Percentiles rank a stretch among this genome's conserved stretches.
Evolutionary conservation across 2,888 invertebrate species (phyloP).

Genomic region (Sarcophaga subvicina): DNA sequence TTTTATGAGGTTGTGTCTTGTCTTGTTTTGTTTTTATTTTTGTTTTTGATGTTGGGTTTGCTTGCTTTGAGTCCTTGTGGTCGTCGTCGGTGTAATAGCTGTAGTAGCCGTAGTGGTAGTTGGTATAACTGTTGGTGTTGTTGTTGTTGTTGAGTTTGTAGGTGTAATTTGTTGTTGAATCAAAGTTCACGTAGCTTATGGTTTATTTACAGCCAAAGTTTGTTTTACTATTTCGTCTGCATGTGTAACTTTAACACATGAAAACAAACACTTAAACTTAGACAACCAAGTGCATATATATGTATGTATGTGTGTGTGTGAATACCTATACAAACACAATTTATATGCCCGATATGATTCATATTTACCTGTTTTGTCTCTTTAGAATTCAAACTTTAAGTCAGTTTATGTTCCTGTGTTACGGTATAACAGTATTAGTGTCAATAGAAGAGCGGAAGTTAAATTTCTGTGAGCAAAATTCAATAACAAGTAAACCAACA

Average conservation of each 20-base stretch:
- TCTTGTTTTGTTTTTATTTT: too few species aligned
- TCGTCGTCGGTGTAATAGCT: too few species aligned
- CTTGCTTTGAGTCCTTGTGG: too few species aligned
- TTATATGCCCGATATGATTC: conserved; percentile 22
- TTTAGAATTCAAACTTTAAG: background rate
- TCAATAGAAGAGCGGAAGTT: too few species aligned
- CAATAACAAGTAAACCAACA: too few species aligned
- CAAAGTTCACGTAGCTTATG: conserved; percentile 70
- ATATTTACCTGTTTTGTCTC: conserved; percentile 54
- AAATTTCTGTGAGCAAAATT: too few species aligned
- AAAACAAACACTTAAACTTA: background rate
- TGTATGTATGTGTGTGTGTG: background rate
- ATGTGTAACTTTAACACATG: conserved; percentile 26
- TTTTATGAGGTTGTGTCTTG: too few species aligned
- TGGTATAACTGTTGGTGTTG: too few species aligned
- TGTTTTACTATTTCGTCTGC: conserved; percentile 45
- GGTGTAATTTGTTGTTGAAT: conserved; percentile 37
- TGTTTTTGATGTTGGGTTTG: too few species aligned
- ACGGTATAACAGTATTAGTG: too few species aligned
- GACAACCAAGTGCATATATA: background rate
- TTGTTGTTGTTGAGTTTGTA: background rate
- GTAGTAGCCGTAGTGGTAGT: too few species aligned
- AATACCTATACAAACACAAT: background rate
- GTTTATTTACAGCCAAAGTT: conserved; percentile 69
- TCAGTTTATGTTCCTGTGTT: background rate